phyloP scores from a whole-genome alignment of 53 echinoderm and acorn worm genomes.

The Zoroaster sp. region DNA sequence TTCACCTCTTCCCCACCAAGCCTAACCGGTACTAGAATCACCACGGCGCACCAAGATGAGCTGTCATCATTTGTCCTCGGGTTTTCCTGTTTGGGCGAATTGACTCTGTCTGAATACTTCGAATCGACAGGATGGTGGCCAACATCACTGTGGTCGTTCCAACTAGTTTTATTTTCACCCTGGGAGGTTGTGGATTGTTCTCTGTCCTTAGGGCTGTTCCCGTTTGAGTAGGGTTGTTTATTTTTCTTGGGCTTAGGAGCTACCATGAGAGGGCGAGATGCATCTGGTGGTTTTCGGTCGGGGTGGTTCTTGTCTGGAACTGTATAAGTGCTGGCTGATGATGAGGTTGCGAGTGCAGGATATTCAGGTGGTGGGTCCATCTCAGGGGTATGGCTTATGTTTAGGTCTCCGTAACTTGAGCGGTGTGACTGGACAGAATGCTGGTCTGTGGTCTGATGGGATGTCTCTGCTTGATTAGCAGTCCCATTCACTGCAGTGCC shows the following conservation, averaged over 20 bases:
- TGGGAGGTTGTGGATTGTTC: not conserved
- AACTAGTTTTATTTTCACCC: not conserved
- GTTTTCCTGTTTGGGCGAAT: not conserved
- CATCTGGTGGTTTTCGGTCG: not conserved
- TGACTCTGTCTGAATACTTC: too few relatives aligned
- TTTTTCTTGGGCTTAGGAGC: not conserved
- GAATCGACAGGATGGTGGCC: not conserved
- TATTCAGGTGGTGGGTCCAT: not conserved
- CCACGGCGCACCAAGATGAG: conserved; percentile 76
- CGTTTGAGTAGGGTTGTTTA: not conserved
- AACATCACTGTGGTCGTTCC: not conserved
- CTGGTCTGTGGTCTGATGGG: not conserved
- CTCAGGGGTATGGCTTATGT: not conserved
- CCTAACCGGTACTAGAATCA: conserved; percentile 89
- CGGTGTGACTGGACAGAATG: not conserved
- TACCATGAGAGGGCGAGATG: not conserved
- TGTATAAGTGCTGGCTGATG: not conserved
- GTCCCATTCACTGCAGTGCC: not conserved
- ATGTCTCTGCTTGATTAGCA: not conserved
- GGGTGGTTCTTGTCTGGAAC: not conserved
- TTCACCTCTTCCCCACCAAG: conserved; percentile 97
- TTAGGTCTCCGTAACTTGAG: not conserved
- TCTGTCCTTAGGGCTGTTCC: not conserved
- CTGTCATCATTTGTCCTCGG: not conserved
- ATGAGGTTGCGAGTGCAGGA: not conserved